Evolutionary conservation across 1,140 invertebrate species (phyloP).

Genomic region (Brachionus asplanchnoidis): DNA sequence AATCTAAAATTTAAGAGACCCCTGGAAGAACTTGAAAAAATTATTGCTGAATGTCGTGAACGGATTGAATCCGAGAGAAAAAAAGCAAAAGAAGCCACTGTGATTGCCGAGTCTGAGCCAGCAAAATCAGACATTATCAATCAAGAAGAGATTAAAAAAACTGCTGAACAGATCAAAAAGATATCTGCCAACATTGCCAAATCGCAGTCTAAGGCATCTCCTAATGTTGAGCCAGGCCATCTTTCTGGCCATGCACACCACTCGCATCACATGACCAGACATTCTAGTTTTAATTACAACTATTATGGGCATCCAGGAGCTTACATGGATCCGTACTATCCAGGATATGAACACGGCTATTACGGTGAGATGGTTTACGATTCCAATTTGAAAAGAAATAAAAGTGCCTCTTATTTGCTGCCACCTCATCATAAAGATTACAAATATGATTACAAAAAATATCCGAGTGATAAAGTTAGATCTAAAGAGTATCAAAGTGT

Average conservation of each 20-base stretch:
- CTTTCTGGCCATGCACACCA: not conserved
- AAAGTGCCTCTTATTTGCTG: slow-evolving; percentile 15
- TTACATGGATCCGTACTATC: not conserved
- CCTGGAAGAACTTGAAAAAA: not conserved
- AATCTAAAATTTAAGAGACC: not conserved
- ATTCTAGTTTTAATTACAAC: slow-evolving; percentile 20
- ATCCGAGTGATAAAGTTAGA: not conserved
- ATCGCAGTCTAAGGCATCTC: not conserved
- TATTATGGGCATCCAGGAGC: not conserved
- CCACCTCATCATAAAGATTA: slow-evolving; percentile 14
- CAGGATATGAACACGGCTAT: not conserved
- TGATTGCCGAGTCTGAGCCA: not conserved
- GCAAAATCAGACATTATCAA: not conserved
- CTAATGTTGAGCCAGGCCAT: not conserved
- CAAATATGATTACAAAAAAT: slow-evolving; percentile 1
- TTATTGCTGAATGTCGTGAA: not conserved
- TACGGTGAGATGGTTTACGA: not conserved
- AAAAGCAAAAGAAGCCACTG: not conserved
- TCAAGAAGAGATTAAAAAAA: slow-evolving; percentile 17
- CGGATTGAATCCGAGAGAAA: not conserved
- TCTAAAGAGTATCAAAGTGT: not conserved
- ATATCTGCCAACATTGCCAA: not conserved
- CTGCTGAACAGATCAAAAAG: slow-evolving; percentile 5
- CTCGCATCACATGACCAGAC: slow-evolving; percentile 17
- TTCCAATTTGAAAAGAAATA: not conserved